Base-by-base conservation (phyloP, 1,140 invertebrate species). In the Diploscapter pachys region DNA sequence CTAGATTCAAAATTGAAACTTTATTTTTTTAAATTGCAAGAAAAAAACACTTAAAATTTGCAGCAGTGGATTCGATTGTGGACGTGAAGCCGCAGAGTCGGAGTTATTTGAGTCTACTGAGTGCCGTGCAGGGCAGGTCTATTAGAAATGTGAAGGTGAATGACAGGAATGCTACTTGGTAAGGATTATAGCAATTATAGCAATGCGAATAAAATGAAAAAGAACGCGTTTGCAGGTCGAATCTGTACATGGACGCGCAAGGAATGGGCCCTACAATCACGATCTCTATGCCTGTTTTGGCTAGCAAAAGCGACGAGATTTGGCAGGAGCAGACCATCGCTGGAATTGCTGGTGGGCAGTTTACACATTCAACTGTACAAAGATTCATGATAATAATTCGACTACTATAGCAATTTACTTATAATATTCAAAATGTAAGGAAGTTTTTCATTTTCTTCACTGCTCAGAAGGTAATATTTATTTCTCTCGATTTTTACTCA, bases 211-310 rank as follows among this genome's bases (percentile, higher is more conserved):
- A 31, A 31, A 31, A 0, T 31, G 31, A 31, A 31, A 31, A 31
- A 31, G 31, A 31, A 31, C 31, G 31, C 31, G 31, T 31, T 31
- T 31, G 31, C 31, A 31, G 77, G 77, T 72, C 81, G 9, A 49
- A 59, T 8, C 78, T 85, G 9, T 85, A 85, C 57, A 85, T 85
- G 84, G 83, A 85, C 59, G 75, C 79, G 0, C 83, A 85, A 61
- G 80, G 69, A 62, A 59, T 72, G 48, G 83, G 83, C 3, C 78
- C 82, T 3, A 73, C 76, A 2, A 8, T 85, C 9, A 81, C 79
- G 2, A 31, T 85, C 6, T 84, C 83, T 5, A 75, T 82, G 66
- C 83, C 83, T 6, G 67, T 85, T 64, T 65, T 85, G 50, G 78
- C 76, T 66, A 75, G 68, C 13, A 50, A 48, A 69, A 13, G 49